phyloP scores from a whole-genome alignment of 2,797 vertebrate genomes.

The Moxostoma hubbsi region DNA sequence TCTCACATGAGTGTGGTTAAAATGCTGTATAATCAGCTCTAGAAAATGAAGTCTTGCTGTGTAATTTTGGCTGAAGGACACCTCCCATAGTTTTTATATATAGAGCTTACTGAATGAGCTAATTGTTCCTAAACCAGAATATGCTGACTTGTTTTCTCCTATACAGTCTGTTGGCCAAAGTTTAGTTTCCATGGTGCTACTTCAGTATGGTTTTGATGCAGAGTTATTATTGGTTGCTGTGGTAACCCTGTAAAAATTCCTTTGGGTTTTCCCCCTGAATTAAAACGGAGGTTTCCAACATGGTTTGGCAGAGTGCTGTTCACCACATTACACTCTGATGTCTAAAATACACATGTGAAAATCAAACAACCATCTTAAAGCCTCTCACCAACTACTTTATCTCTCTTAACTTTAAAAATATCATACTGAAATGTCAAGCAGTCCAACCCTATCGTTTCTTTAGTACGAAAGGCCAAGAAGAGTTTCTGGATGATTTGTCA shows the following conservation, averaged over 20 bases:
- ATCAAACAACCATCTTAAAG: slow-evolving; percentile 34
- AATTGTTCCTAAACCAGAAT: slow-evolving; percentile 26
- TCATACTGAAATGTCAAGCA: slow-evolving; percentile 1
- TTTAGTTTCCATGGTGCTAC: slow-evolving; percentile 58
- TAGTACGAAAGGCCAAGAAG: neutral
- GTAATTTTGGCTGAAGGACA: slow-evolving; percentile 19
- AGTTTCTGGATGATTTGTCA: slow-evolving; percentile 15
- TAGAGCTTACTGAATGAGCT: slow-evolving; percentile 24
- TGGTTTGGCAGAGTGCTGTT: slow-evolving; percentile 37
- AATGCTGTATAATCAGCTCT: slow-evolving; percentile 24
- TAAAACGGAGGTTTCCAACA: slow-evolving; percentile 34
- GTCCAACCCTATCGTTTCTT: no score
- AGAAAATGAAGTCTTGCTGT: slow-evolving; percentile 33
- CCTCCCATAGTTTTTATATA: slow-evolving; percentile 27
- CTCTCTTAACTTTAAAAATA: neutral
- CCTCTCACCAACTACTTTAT: slow-evolving; percentile 33
- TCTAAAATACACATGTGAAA: slow-evolving; percentile 46
- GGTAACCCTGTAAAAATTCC: slow-evolving; percentile 46
- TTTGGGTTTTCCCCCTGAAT: slow-evolving; percentile 51
- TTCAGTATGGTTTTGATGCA: slow-evolving; percentile 46
- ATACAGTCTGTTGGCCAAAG: slow-evolving; percentile 10
- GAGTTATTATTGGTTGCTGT: slow-evolving; percentile 51
- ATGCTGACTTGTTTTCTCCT: slow-evolving; percentile 31
- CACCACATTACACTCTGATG: slow-evolving; percentile 40
- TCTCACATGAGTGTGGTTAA: slow-evolving; percentile 22